Percentiles rank a stretch among this genome's conserved stretches.
Evolutionary conservation across 2,113 vertebrate genomes (phyloP).

Genomic region (Hystrix cristata): DNA sequence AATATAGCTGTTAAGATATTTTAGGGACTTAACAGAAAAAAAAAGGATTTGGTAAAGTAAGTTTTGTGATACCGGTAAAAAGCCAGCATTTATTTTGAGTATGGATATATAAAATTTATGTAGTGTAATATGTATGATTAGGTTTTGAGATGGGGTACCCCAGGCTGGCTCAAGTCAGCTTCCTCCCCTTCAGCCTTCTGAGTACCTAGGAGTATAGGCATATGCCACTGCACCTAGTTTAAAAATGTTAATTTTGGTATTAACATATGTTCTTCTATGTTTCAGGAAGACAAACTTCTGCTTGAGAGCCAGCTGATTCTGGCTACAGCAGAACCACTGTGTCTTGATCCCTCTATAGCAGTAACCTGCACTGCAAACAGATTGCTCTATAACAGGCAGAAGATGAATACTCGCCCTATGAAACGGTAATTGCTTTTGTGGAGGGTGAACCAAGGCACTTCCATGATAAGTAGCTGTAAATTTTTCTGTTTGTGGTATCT

Average conservation of each 20-base stretch:
- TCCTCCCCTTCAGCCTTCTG: background rate
- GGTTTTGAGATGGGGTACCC: background rate
- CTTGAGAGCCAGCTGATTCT: slow-evolving; percentile 98
- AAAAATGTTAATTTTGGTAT: background rate
- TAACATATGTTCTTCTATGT: slow-evolving; percentile 31
- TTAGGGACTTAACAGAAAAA: background rate
- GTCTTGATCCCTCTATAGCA: slow-evolving; percentile 98
- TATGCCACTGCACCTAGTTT: background rate
- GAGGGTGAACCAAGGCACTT: background rate
- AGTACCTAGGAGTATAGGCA: background rate
- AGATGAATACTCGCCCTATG: slow-evolving; percentile 98
- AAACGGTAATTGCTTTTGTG: slow-evolving; percentile 90
- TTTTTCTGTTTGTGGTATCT: background rate
- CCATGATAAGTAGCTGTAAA: background rate
- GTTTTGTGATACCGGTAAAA: background rate
- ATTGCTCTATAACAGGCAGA: slow-evolving; percentile 98
- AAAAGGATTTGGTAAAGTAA: background rate
- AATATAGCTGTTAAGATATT: background rate
- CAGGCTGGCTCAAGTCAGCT: background rate
- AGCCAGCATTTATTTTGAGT: background rate
- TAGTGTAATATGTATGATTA: background rate
- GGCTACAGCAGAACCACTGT: slow-evolving; percentile 97
- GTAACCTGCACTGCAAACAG: slow-evolving; percentile 97
- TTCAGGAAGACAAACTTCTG: slow-evolving; percentile 97
- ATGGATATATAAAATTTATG: background rate